Evolutionary conservation across 2,888 invertebrate genomes (phyloP), one percentile per base, ranked within the genome.

Genomic region (Ennomos erosarius): DNA sequence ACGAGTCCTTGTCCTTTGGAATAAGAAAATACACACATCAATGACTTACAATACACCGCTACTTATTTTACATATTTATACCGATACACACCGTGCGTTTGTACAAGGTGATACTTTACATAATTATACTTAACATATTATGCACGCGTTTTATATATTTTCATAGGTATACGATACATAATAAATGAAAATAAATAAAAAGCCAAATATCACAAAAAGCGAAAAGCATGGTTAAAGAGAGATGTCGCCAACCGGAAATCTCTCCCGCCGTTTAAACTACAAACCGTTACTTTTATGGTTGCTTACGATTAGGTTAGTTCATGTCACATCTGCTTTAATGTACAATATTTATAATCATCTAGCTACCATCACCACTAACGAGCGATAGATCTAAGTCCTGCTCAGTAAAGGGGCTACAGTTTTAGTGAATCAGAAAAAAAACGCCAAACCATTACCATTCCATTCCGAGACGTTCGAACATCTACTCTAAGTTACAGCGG

Each of bases 171-270:
- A 69, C 66, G 3, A 64, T 76, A 67, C 68, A 53, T 69, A 69
- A 73, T 71, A 80, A 82, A 82, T 64, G 64, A 84, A 84, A 82
- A 79, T 74, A 86, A 80, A 84, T 84, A 91, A 88, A 81, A 89
- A 91, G 90, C 90, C 79, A 87, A 88, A 85, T 85, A 87, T 89
- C 83, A 90, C 89, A 90, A 89, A 73, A 90, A 91, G 90, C 90
- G 72, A 70, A 78, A 90, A 90, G 89, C 90, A 79, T 74, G 76
- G 76, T 77, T 56, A 65, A 63, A 62, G 67, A 64, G 69, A 69
- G 62, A 58, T 62, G 69, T 70, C 65, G 70, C 64, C 59, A 65
- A 64, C 59, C 69, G 71, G 67, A 69, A 64, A 69, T 55, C 62
- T 59, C 59, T 62, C 52, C 55, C 58, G 44, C 53, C 59, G 54